A percentile compares a stretch with the other conserved stretches of the same genome.
Evolutionary conservation across 2,797 vertebrate genomes (phyloP).

Genomic region (Etheostoma perlongum): DNA sequence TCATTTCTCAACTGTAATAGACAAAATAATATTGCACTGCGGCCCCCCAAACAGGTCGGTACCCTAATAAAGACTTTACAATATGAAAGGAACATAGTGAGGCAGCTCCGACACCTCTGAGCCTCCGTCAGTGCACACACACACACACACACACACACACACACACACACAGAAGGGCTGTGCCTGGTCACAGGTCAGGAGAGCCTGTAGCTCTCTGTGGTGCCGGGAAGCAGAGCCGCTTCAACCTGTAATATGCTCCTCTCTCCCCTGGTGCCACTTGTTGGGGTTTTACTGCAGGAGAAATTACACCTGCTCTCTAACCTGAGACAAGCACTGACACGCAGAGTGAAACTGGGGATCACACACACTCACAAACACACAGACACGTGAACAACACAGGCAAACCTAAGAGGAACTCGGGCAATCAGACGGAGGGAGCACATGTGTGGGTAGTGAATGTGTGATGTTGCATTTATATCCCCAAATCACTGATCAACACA

Average conservation of each 20-base stretch:
- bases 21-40: constrained; percentile 84
- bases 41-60: constrained; percentile 82
- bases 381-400: constrained; percentile 38
- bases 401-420: constrained; percentile 20
- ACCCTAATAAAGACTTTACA: constrained; percentile 86
- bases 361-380: constrained; percentile 48
- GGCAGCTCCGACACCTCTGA: constrained; percentile 80
- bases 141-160: constrained; percentile 48
- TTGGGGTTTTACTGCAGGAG: constrained; percentile 84
- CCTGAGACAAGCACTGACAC: constrained; percentile 60
- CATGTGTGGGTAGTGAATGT: constrained; percentile 23
- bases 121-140: constrained; percentile 68
- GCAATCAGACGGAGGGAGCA: constrained; percentile 6
- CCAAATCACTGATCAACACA: constrained; percentile 59
- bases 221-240: constrained; percentile 84
- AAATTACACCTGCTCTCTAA: constrained; percentile 81
- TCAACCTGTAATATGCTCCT: constrained; percentile 90
- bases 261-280: constrained; percentile 84
- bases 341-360: constrained; percentile 53
- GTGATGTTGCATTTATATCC: constrained; percentile 49
- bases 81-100: constrained; percentile 83
- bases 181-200: constrained; percentile 82
- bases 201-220: constrained; percentile 76
- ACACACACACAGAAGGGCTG: constrained; percentile 51
- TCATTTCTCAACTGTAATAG: constrained; percentile 68